Percentiles rank a stretch among this genome's conserved stretches.
These are phyloP conservation scores for Esox masquinongy DNA, from an alignment of 2,797 vertebrate genomes.

Conservation along the genomic window DNA sequence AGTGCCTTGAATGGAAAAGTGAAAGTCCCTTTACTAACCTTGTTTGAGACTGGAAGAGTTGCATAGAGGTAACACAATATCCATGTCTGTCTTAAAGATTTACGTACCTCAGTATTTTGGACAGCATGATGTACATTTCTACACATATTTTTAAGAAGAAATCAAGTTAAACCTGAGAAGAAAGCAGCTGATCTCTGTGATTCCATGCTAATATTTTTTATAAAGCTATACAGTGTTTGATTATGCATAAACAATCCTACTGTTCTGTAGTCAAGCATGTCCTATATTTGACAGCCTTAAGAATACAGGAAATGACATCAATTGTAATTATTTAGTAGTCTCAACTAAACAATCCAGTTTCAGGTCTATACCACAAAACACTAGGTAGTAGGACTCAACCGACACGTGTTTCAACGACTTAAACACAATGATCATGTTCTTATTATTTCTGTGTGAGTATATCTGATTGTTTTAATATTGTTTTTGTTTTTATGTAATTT, in stretches of 20 bases:
- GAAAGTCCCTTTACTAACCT: background rate
- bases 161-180: background rate
- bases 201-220: background rate
- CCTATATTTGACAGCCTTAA: background rate
- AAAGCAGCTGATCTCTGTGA: background rate
- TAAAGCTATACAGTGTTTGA: background rate
- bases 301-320: background rate
- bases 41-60: background rate
- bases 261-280: background rate
- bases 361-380: background rate
- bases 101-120: background rate
- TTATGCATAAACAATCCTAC: background rate
- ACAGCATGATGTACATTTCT: background rate
- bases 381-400: background rate
- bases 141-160: background rate
- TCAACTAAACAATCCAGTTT: background rate
- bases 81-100: background rate
- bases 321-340: background rate
- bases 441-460: constrained; percentile 48
- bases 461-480: background rate
- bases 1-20: background rate
- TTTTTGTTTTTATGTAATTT: background rate
- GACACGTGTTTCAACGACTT: background rate
- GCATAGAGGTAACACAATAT: background rate
- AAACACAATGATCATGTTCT: constrained; percentile 27